Conservation (phyloP, 2,888 invertebrate genomes). For the Drosophila picticornis region DNA sequence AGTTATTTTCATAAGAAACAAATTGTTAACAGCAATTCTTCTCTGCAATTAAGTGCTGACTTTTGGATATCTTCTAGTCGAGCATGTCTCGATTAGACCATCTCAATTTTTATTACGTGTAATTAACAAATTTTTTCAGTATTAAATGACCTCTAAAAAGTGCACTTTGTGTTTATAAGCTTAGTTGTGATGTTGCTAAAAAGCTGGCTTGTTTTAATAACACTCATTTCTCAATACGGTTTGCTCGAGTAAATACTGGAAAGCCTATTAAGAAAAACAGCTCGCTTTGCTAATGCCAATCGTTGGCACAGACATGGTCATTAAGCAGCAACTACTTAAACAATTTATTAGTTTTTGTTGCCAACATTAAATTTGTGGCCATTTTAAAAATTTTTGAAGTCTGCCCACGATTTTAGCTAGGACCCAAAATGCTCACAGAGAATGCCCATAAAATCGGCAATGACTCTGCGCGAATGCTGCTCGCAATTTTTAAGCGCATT, state of each 20-base stretch:
- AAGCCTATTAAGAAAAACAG: constrained; percentile 7
- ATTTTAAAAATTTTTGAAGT: constrained; percentile 27
- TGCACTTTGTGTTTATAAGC: neutral
- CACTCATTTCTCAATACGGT: neutral
- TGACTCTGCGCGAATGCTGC: constrained; percentile 36
- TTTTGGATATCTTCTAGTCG: neutral
- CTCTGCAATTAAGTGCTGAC: neutral
- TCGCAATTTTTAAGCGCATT: constrained; percentile 66
- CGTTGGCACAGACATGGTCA: constrained; percentile 32
- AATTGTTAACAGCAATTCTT: too few relatives aligned
- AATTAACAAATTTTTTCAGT: neutral
- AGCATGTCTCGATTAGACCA: neutral
- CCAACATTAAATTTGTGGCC: constrained; percentile 56
- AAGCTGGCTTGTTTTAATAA: neutral
- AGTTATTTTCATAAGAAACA: neutral
- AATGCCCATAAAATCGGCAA: constrained; percentile 52
- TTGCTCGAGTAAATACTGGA: neutral
- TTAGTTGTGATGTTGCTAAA: neutral
- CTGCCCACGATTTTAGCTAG: constrained; percentile 67
- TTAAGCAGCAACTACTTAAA: constrained; percentile 46
- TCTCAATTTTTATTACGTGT: neutral
- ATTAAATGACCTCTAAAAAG: neutral
- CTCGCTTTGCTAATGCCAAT: constrained; percentile 26
- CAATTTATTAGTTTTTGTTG: constrained; percentile 59
- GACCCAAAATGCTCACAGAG: constrained; percentile 59